phyloP scores from a whole-genome alignment of 2,113 vertebrate genomes.

The Abramis brama region DNA sequence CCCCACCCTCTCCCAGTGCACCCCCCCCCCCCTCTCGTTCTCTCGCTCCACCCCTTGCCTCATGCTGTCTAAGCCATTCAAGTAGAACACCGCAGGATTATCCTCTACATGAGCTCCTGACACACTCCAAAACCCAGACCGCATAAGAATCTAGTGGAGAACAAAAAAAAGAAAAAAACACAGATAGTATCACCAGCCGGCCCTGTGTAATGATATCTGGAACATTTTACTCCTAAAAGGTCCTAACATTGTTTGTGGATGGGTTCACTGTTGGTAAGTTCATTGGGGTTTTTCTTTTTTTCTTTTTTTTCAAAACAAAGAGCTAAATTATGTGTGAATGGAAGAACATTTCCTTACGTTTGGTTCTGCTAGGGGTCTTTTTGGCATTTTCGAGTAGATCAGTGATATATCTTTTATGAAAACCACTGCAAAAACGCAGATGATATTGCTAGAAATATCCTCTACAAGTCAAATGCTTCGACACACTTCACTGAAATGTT shows the following conservation, averaged over 20 bases:
- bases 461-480: not conserved
- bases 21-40: not conserved
- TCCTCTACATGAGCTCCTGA: slow-evolving; percentile 67
- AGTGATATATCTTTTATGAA: not conserved
- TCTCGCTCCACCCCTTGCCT: slow-evolving; percentile 49
- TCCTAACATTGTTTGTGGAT: slow-evolving; percentile 9
- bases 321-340: not conserved
- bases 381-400: not conserved
- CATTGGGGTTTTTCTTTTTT: not conserved
- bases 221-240: not conserved
- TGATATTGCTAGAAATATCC: no score
- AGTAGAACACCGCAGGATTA: slow-evolving; percentile 77
- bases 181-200: no score
- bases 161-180: not conserved
- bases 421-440: not conserved
- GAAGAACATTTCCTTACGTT: not conserved
- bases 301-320: not conserved
- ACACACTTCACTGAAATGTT: not conserved
- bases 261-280: slow-evolving; percentile 48
- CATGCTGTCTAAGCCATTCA: slow-evolving; percentile 73
- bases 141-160: not conserved
- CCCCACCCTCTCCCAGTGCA: no score
- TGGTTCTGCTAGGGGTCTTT: not conserved
- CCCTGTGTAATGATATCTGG: not conserved
- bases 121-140: slow-evolving; percentile 60